These are phyloP conservation scores for Pyxicephalus adspersus DNA, from an alignment of 2,113 vertebrate genomes.

Conservation along the genomic window DNA sequence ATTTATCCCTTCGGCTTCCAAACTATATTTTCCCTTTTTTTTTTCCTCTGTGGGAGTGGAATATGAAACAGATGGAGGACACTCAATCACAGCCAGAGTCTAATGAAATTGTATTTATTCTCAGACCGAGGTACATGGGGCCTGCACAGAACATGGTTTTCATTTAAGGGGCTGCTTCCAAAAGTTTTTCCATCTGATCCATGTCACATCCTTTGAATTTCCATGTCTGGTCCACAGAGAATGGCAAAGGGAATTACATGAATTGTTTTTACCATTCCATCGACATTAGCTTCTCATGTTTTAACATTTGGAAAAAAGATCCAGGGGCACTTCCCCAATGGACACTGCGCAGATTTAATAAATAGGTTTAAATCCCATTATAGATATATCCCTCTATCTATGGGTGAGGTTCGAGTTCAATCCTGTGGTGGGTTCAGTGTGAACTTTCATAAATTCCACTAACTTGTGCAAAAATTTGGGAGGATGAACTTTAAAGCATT, in stretches of 20 bases:
- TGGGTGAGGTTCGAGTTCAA: too few relatives aligned
- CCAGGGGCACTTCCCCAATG: too few relatives aligned
- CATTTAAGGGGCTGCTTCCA: constrained; percentile 6
- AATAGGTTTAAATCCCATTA: too few relatives aligned
- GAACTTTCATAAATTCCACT: too few relatives aligned
- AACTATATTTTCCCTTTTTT: constrained; percentile 1
- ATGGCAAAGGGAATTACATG: background rate
- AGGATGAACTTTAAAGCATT: too few relatives aligned
- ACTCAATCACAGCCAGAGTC: constrained; percentile 15
- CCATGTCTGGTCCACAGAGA: background rate
- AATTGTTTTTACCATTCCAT: too few relatives aligned
- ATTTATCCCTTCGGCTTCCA: background rate
- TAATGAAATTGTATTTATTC: constrained; percentile 10
- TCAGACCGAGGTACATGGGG: constrained; percentile 10
- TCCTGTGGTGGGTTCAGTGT: too few relatives aligned
- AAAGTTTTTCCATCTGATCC: background rate
- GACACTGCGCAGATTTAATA: too few relatives aligned
- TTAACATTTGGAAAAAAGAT: too few relatives aligned
- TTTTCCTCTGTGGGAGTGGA: background rate
- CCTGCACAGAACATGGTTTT: constrained; percentile 12
- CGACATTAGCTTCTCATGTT: too few relatives aligned
- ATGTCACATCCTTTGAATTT: background rate
- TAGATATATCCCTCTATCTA: too few relatives aligned
- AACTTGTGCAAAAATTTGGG: too few relatives aligned
- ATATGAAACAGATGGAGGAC: constrained; percentile 43